Base-by-base conservation (phyloP, 2,888 invertebrate genomes). In the Mesoligia furuncula region DNA sequence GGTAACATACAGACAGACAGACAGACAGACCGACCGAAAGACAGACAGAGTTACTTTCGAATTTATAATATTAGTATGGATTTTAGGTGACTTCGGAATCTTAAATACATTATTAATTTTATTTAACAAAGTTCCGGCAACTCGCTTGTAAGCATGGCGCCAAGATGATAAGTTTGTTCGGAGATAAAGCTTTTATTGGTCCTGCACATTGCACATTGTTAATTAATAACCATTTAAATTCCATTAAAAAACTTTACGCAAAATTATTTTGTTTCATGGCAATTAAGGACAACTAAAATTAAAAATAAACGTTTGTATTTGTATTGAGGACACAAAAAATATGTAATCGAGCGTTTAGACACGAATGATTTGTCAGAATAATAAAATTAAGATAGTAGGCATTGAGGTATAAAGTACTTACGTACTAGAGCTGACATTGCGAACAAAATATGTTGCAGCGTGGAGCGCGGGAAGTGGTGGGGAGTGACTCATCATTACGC, bases 201-300 rank as follows among this genome's bases (percentile, higher is more conserved):
- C 64, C n/a, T 42, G 85, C n/a, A 87, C 83, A 84, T 69, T 62
- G 68, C 75, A 73, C 57, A 62, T 64, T 75, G 48, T 79, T 80
- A 87, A 84, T 90, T 83, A 87, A 81, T 82, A 84, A 78, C 71
- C 73, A 78, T 77, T 81, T 76, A 27, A 57, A 74, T 77, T 75
- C 62, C 51, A 72, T 77, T 84, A 67, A 31, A 31, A 70, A 75
- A 72, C 17, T 73, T 20, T n/a, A 73, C 51, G 68, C 68, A 27
- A 76, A 57, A 74, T 79, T 84, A 73, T 83, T 74, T 62, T 67
- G 74, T 80, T 84, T 72, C 64, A 72, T 39, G 80, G 65, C 27
- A 42, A 84, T 84, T 79, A 66, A 61, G 70, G 27, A 79, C 65
- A 57, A 15, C 27, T 13, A 45, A 11, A 59, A 42, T 42, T 42